phyloP scores from a whole-genome alignment of 2,797 vertebrate genomes.

The Ctenochaetus hawaiiensis region DNA sequence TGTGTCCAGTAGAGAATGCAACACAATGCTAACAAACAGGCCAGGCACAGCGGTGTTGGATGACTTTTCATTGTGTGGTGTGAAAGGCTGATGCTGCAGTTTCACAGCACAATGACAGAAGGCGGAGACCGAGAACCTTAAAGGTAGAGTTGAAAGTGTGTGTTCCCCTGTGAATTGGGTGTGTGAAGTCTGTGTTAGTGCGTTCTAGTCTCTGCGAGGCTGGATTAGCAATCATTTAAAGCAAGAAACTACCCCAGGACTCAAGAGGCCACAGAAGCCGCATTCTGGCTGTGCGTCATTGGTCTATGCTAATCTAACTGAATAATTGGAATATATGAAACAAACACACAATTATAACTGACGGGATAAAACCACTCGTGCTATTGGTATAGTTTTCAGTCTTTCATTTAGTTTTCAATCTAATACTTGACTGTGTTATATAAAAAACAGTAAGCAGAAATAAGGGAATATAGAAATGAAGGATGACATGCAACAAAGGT shows the following conservation, averaged over 20 bases:
- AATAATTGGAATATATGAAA: slow-evolving; percentile 3
- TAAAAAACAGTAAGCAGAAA: background rate
- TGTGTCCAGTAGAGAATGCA: slow-evolving; percentile 70
- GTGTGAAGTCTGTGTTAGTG: slow-evolving; percentile 4
- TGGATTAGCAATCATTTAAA: slow-evolving; percentile 15
- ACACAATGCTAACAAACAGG: slow-evolving; percentile 63
- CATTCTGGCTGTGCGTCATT: slow-evolving; percentile 5
- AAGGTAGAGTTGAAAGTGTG: slow-evolving; percentile 45
- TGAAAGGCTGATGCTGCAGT: slow-evolving; percentile 77
- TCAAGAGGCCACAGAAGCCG: slow-evolving; percentile 3
- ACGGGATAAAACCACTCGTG: slow-evolving; percentile 12
- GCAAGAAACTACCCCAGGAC: background rate
- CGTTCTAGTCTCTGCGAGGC: slow-evolving; percentile 5
- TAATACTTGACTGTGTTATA: background rate
- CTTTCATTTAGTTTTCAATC: no score
- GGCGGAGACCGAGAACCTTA: slow-evolving; percentile 43
- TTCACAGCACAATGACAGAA: slow-evolving; percentile 68
- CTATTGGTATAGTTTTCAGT: background rate
- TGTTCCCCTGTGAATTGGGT: slow-evolving; percentile 17
- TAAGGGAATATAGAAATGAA: background rate
- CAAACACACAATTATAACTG: slow-evolving; percentile 7
- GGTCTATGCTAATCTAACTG: slow-evolving; percentile 5
- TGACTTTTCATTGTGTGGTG: slow-evolving; percentile 76
- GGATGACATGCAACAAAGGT: background rate
- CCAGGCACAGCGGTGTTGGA: slow-evolving; percentile 70